Evolutionary conservation across 2,113 vertebrate genomes (phyloP), one percentile per base, ranked within the genome.

Genomic region (Carassius carassius): DNA sequence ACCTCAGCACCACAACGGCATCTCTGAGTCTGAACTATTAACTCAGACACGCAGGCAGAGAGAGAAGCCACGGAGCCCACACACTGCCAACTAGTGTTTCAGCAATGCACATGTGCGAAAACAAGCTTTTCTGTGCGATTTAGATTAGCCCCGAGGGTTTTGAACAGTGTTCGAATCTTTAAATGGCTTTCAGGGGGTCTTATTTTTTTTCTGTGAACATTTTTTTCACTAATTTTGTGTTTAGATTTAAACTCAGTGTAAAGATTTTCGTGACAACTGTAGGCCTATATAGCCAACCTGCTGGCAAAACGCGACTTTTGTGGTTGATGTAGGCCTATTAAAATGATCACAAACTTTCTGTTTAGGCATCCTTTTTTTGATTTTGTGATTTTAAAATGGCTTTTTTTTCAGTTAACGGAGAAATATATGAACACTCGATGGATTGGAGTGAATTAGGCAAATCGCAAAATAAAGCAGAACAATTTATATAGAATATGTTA

Each of bases 1-100:
- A 95, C 96, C 95, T 95, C 93, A 92, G 91, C 92, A 92, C 89
- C 91, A 92, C 93, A 92, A 89, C 92, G 90, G 91, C 93, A 93
- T 92, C 90, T 90, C 93, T 92, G 91, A 92, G 94, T 90, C 93
- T 92, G 91, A 92, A 94, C 92, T 93, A 91, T 93, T 92, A 92
- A 92, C 91, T 91, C 89, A 92, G 91, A 93, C 93, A 89, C 90
- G 89, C 89, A 92, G 90, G 90, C 93, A 90, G 88, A 63, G 89
- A 72, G 87, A 89, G 82, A 81, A 70, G 91, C 93, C 93, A 62
- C 92, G 88, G 67, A 91, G 91, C 88, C 91, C 91, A 90, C 92
- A 88, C 86, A 82, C 90, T 92, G 93, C 92, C 94, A 94, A 89
- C 92, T 89, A 89, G 85, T 87, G 91, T 92, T 91, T 91, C 88